Evolutionary conservation across 1,140 invertebrate genomes (phyloP).

Genomic region (Euborellia annulipes): DNA sequence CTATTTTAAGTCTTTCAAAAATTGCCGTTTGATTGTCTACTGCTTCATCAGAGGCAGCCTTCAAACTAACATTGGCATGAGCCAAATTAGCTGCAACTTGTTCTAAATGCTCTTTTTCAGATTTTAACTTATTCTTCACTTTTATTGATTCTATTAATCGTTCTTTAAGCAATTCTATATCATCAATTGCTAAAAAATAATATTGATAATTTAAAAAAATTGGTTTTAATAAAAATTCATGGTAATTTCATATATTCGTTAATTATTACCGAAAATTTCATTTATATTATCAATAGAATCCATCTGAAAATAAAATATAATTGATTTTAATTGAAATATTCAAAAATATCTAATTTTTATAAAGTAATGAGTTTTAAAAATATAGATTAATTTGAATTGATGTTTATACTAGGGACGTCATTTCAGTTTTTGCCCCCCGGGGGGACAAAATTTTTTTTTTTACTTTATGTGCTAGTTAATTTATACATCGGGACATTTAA

Average conservation of each 20-base stretch:
- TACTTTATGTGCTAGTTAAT: too few species aligned
- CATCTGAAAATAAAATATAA: background rate
- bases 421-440: too few species aligned
- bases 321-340: background rate
- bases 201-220: too few species aligned
- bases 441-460: too few species aligned
- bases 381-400: too few species aligned
- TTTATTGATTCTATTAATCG: constrained; percentile 12
- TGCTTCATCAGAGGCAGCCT: constrained; percentile 25
- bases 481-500: too few species aligned
- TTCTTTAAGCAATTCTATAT: background rate
- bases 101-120: constrained; percentile 23
- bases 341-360: background rate
- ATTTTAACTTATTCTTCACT: constrained; percentile 15
- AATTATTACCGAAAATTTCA: too few species aligned
- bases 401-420: too few species aligned
- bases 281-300: background rate
- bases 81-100: constrained; percentile 21
- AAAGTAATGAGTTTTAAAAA: too few species aligned
- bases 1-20: constrained; percentile 17
- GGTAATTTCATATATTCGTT: too few species aligned
- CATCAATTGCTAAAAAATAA: background rate
- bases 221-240: too few species aligned
- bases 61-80: constrained; percentile 22
- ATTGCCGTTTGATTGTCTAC: constrained; percentile 22